Percentiles rank a stretch among this genome's conserved stretches.
phyloP scores from a whole-genome alignment of 2,888 invertebrate genomes.

The Calameuta filiformis region DNA sequence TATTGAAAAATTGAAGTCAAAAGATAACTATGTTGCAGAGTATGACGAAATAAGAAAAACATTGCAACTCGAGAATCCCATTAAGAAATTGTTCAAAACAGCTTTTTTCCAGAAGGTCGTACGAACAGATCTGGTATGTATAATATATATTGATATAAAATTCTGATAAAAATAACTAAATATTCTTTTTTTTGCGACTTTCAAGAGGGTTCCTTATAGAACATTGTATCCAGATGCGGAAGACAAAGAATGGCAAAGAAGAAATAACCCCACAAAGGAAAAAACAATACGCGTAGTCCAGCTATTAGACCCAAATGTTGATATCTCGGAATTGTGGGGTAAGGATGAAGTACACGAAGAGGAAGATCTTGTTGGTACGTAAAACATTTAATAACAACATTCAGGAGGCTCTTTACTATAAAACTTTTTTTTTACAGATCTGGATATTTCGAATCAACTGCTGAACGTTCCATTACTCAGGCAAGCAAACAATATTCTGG shows the following conservation, averaged over 20 bases:
- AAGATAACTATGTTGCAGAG: constrained; percentile 69
- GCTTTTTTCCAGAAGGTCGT: constrained; percentile 69
- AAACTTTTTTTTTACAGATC: constrained; percentile 32
- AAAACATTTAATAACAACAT: background rate
- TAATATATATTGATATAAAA: background rate
- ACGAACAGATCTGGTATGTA: constrained; percentile 67
- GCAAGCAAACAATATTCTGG: constrained; percentile 69
- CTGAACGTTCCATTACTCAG: constrained; percentile 54
- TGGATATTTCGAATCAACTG: constrained; percentile 50
- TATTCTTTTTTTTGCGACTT: constrained; percentile 27
- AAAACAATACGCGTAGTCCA: constrained; percentile 68
- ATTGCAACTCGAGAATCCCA: constrained; percentile 63
- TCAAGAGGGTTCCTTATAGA: constrained; percentile 68
- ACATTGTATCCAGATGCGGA: constrained; percentile 71
- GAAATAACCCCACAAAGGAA: constrained; percentile 65
- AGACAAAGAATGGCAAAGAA: constrained; percentile 68
- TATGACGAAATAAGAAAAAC: constrained; percentile 67
- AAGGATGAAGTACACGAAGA: constrained; percentile 66
- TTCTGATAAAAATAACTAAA: background rate
- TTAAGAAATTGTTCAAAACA: constrained; percentile 69
- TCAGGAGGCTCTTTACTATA: background rate
- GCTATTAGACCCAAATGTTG: constrained; percentile 70
- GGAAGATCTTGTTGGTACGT: constrained; percentile 56
- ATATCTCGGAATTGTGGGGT: constrained; percentile 68
- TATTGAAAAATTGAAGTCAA: constrained; percentile 68